A percentile compares a stretch with the other conserved stretches of the same genome.
Conservation (phyloP, 2,797 vertebrate genomes). For the Pangasius macronema region DNA sequence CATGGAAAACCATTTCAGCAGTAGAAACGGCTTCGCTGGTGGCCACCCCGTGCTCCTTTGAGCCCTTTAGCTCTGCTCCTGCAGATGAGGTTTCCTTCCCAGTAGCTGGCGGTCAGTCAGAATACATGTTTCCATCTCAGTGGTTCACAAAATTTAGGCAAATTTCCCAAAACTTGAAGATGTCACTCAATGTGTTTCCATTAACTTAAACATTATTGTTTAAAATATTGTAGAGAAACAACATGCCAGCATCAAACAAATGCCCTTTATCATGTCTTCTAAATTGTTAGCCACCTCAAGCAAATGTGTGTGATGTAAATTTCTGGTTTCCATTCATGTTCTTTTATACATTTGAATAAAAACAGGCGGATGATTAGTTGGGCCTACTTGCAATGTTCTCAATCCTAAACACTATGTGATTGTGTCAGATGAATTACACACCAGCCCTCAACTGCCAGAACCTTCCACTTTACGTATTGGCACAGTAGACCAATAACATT, state of each 20-base stretch:
- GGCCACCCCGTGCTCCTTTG: constrained; percentile 62
- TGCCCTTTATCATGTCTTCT: not conserved
- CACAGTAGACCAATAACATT: not conserved
- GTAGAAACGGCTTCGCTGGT: constrained; percentile 38
- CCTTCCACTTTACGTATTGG: too few species aligned
- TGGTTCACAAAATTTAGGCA: not conserved
- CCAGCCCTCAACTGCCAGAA: not conserved
- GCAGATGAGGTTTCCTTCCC: constrained; percentile 73
- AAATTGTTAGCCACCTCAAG: not conserved
- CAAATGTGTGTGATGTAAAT: not conserved
- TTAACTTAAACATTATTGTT: not conserved
- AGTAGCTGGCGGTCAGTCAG: constrained; percentile 37
- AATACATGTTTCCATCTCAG: not conserved
- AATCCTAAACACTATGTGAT: not conserved
- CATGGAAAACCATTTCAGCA: constrained; percentile 58
- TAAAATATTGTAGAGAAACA: not conserved
- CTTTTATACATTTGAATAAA: not conserved
- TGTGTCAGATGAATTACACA: not conserved
- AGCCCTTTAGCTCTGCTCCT: constrained; percentile 52
- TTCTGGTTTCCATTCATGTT: not conserved
- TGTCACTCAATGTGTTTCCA: not conserved
- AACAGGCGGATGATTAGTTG: not conserved
- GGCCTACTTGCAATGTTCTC: not conserved
- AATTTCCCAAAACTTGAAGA: not conserved
- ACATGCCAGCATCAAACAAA: not conserved